Percentiles rank a stretch among this genome's conserved stretches.
phyloP scores from a whole-genome alignment of 2,113 vertebrate species.

The Phycodurus eques region DNA sequence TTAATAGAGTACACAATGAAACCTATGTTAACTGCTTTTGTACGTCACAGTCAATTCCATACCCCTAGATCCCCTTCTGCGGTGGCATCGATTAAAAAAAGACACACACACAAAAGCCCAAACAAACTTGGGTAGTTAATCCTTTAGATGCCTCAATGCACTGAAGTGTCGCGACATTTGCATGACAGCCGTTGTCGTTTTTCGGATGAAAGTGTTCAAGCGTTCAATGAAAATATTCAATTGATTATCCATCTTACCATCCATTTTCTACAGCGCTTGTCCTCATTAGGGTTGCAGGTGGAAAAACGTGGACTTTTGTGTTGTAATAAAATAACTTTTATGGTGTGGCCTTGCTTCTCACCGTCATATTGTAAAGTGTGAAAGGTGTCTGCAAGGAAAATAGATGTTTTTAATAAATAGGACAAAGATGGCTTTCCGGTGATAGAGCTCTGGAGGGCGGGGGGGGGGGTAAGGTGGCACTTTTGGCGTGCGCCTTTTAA shows the following conservation, averaged over 20 bases:
- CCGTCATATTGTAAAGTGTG: neutral
- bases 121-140: neutral
- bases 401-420: neutral
- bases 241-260: neutral
- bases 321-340: neutral
- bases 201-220: too few relatives aligned
- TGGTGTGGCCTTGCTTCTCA: neutral
- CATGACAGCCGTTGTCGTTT: too few relatives aligned
- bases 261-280: too few relatives aligned
- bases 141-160: too few relatives aligned
- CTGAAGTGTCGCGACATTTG: too few relatives aligned
- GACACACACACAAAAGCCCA: neutral
- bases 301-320: neutral
- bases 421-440: neutral
- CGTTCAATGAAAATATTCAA: too few relatives aligned
- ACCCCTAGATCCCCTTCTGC: neutral
- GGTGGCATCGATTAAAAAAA: neutral
- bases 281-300: too few relatives aligned
- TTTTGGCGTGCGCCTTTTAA: neutral
- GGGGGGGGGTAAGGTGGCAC: neutral
- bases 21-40: neutral
- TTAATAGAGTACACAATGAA: neutral
- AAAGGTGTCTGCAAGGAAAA: neutral
- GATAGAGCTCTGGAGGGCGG: neutral
- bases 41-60: neutral